Conservation (phyloP, 1,140 invertebrate species). For the Venturia canescens region DNA sequence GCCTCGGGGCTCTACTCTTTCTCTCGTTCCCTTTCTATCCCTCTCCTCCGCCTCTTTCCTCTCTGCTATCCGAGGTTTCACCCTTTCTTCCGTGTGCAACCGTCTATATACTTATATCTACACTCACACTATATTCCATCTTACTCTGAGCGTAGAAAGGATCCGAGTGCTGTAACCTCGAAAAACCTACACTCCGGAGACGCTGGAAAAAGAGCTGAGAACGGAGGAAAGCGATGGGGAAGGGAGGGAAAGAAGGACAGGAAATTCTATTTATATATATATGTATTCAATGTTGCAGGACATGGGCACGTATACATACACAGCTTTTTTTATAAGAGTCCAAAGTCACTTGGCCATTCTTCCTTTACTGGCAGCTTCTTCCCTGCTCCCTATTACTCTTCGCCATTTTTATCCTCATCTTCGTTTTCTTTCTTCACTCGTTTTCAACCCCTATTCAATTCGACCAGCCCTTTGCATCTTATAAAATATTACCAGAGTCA, state of each 20-base stretch:
- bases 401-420: conserved; percentile 51
- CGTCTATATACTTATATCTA: neutral
- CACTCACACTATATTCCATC: conserved; percentile 14
- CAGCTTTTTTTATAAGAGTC: conserved; percentile 26
- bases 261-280: conserved; percentile 5
- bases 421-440: conserved; percentile 49
- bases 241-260: conserved; percentile 15
- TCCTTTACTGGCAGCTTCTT: conserved; percentile 28
- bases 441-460: conserved; percentile 51
- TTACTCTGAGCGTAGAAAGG: conserved; percentile 25
- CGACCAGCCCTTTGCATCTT: conserved; percentile 51
- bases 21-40: neutral
- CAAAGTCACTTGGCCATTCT: conserved; percentile 36
- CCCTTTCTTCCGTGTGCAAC: neutral
- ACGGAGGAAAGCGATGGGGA: conserved; percentile 3
- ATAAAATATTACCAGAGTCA: conserved; percentile 56
- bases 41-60: neutral
- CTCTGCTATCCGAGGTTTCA: neutral
- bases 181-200: neutral
- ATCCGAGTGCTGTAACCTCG: conserved; percentile 18
- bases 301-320: neutral
- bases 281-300: neutral
- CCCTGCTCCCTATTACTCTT: conserved; percentile 44
- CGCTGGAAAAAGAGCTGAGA: conserved; percentile 33
- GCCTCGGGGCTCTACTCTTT: conserved; percentile 63